Percentiles rank a stretch among this genome's conserved stretches.
Evolutionary conservation across 2,888 invertebrate species (phyloP).

Genomic region (Calameuta filiformis): DNA sequence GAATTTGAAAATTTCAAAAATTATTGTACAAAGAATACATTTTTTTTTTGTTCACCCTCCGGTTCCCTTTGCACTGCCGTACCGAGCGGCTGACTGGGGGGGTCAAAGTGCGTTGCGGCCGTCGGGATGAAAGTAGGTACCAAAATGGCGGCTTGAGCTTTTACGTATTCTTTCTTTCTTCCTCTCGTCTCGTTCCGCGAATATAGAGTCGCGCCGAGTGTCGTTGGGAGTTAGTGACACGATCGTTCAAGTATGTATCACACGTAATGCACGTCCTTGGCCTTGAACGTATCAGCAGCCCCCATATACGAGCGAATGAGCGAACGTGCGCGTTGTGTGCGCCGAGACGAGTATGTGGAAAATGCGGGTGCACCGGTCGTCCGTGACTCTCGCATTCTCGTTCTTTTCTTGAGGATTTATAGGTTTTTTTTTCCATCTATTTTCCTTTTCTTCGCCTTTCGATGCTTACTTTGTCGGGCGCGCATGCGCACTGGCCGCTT

Average conservation of each 20-base stretch:
- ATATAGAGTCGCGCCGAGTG: background rate
- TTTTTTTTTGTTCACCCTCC: too few relatives aligned
- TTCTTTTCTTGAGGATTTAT: too few relatives aligned
- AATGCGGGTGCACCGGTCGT: conserved; percentile 61
- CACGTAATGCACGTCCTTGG: conserved; percentile 52
- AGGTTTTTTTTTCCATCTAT: conserved; percentile 30
- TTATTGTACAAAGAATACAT: too few relatives aligned
- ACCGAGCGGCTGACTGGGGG: too few relatives aligned
- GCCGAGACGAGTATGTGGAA: conserved; percentile 44
- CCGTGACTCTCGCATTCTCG: conserved; percentile 48
- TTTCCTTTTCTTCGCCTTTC: conserved; percentile 16
- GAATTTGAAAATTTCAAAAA: too few relatives aligned
- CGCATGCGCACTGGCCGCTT: too few relatives aligned
- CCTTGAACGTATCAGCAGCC: conserved; percentile 52
- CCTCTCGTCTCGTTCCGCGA: background rate
- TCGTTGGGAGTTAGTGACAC: conserved; percentile 24
- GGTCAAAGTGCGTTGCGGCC: too few relatives aligned
- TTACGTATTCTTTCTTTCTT: background rate
- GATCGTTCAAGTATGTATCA: conserved; percentile 40
- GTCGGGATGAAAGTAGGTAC: too few relatives aligned
- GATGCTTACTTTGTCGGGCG: too few relatives aligned
- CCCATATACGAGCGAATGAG: conserved; percentile 42
- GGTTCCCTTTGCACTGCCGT: too few relatives aligned
- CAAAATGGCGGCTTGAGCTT: too few relatives aligned
- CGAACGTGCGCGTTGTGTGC: conserved; percentile 25